These are phyloP conservation scores for Gymnogyps californianus DNA, from an alignment of 2,113 vertebrate species.

Conservation along the genomic window DNA sequence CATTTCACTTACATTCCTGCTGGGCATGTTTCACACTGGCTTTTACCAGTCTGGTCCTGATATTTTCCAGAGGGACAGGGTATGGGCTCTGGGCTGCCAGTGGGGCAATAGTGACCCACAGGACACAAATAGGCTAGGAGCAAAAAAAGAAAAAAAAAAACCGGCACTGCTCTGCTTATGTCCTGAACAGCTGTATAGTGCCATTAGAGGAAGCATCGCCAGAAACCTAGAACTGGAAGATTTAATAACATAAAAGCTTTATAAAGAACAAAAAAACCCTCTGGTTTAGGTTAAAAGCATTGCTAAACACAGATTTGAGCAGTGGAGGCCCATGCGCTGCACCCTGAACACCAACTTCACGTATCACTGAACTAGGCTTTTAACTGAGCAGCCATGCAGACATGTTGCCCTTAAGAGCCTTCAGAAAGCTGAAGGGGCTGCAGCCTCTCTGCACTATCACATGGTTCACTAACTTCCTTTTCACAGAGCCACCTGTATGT, in stretches of 20 bases:
- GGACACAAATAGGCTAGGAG: conserved; percentile 74
- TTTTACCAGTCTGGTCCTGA: conserved; percentile 79
- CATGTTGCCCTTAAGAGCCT: background rate
- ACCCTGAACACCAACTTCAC: background rate
- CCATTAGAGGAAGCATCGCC: background rate
- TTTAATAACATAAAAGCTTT: background rate
- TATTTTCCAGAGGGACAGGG: conserved; percentile 82
- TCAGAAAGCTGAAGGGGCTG: background rate
- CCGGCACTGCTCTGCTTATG: background rate
- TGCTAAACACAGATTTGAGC: background rate
- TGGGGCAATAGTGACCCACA: conserved; percentile 81
- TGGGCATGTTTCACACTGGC: conserved; percentile 68
- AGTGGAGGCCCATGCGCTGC: background rate
- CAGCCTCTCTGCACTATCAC: background rate
- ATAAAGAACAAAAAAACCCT: background rate
- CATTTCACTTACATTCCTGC: conserved; percentile 64
- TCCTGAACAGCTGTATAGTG: background rate
- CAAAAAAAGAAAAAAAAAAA: background rate
- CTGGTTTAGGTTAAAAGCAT: background rate
- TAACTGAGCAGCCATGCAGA: background rate
- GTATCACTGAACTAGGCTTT: background rate
- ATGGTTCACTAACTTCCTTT: background rate
- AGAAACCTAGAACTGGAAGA: background rate
- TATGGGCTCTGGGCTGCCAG: conserved; percentile 74
- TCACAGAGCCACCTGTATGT: background rate